A percentile compares a stretch with the other conserved stretches of the same genome.
These are phyloP conservation scores for Drosophila kurseongensis DNA, from an alignment of 1,140 invertebrate species.

Conservation along the genomic window DNA sequence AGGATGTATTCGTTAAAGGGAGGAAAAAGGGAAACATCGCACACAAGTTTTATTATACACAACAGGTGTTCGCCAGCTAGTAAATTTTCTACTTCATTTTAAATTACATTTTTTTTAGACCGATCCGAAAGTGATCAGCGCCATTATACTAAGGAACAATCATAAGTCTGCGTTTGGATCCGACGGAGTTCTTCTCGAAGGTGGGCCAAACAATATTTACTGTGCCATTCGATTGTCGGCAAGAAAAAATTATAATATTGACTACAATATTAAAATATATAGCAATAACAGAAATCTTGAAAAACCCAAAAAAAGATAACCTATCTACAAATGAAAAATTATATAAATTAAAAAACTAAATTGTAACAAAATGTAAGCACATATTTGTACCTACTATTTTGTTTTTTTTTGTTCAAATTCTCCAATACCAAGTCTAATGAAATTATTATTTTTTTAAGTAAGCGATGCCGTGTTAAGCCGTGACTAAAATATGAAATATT, in stretches of 20 bases:
- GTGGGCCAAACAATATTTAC: conserved; percentile 1
- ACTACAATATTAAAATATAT: conserved; percentile 7
- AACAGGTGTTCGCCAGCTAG: neutral
- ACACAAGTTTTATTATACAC: neutral
- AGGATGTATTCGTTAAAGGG: neutral
- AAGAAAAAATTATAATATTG: neutral
- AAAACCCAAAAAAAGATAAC: neutral
- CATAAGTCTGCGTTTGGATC: neutral
- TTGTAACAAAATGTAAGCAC: too few species aligned
- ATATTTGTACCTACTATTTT: too few species aligned
- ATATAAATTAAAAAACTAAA: too few species aligned
- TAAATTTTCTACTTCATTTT: neutral
- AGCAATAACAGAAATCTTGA: neutral
- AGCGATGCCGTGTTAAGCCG: too few species aligned
- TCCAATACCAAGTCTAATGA: neutral
- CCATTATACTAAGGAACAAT: neutral
- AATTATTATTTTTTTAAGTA: neutral
- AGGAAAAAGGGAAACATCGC: neutral
- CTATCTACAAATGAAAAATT: neutral
- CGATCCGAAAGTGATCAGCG: neutral
- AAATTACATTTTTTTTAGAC: neutral
- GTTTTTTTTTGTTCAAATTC: neutral
- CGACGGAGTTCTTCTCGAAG: neutral
- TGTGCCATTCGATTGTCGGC: neutral
- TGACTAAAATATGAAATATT: neutral